Conservation (phyloP, 2,797 vertebrate species). For the Rhinophrynus dorsalis region DNA sequence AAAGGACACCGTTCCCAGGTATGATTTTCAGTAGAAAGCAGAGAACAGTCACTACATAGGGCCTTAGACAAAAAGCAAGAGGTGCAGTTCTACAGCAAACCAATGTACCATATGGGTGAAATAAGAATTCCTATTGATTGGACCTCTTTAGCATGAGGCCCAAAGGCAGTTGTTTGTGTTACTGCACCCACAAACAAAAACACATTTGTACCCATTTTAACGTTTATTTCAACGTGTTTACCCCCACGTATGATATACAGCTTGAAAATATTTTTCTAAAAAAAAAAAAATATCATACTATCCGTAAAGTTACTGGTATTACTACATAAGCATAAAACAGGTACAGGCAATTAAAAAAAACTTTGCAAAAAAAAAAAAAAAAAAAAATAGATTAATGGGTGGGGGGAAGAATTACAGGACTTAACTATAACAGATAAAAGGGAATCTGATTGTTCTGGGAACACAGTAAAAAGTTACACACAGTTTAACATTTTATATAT, state of each 20-base stretch:
- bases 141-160: no score
- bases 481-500: conserved; percentile 6
- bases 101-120: no score
- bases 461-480: conserved; percentile 2
- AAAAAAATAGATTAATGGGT: conserved; percentile 39
- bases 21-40: no score
- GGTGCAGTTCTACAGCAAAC: no score
- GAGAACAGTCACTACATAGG: no score
- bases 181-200: neutral
- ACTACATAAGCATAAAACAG: conserved; percentile 63
- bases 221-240: conserved; percentile 73
- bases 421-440: conserved; percentile 51
- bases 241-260: conserved; percentile 59
- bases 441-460: neutral
- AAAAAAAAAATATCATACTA: conserved; percentile 65
- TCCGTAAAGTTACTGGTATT: conserved; percentile 53
- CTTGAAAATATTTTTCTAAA: conserved; percentile 65
- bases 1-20: no score
- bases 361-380: conserved; percentile 43
- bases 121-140: no score
- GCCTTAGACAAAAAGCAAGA: no score
- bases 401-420: neutral
- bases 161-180: no score
- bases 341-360: conserved; percentile 60
- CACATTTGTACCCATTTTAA: conserved; percentile 61